Evolutionary conservation across 2,113 vertebrate species (phyloP).

Genomic region (Columba livia): DNA sequence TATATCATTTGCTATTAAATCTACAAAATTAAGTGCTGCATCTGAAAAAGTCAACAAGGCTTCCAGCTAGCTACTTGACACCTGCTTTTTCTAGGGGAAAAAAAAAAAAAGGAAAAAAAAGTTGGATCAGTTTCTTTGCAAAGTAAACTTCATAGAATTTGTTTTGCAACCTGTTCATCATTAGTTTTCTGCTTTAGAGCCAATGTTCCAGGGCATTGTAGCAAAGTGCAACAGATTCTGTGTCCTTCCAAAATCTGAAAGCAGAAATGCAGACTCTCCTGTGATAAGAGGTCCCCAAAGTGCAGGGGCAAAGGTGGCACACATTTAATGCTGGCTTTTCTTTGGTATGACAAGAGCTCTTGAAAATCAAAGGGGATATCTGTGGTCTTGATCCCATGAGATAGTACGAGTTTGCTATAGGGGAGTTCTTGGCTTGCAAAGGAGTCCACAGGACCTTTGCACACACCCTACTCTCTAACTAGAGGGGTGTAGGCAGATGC

Average conservation of each 20-base stretch:
- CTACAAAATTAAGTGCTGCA: background rate
- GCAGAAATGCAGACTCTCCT: background rate
- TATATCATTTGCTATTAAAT: background rate
- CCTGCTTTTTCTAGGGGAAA: background rate
- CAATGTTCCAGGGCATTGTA: background rate
- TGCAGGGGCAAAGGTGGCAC: background rate
- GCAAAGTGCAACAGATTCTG: background rate
- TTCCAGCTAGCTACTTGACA: background rate
- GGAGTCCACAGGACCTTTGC: background rate
- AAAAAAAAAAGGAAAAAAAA: background rate
- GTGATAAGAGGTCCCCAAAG: background rate
- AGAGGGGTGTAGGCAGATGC: background rate
- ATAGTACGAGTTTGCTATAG: background rate
- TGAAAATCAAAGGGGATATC: slow-evolving; percentile 34
- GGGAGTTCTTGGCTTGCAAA: background rate
- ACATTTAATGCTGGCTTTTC: background rate
- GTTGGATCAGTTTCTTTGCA: background rate
- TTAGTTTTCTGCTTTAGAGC: background rate
- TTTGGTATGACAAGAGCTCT: slow-evolving; percentile 44
- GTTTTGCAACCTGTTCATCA: background rate
- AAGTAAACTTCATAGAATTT: background rate
- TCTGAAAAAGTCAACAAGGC: background rate
- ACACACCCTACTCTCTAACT: background rate
- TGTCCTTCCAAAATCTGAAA: background rate
- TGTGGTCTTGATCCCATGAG: background rate